Percentiles rank a stretch among this genome's conserved stretches.
phyloP scores from a whole-genome alignment of 2,797 vertebrate species.

The Microctenopoma steveboyesi region DNA sequence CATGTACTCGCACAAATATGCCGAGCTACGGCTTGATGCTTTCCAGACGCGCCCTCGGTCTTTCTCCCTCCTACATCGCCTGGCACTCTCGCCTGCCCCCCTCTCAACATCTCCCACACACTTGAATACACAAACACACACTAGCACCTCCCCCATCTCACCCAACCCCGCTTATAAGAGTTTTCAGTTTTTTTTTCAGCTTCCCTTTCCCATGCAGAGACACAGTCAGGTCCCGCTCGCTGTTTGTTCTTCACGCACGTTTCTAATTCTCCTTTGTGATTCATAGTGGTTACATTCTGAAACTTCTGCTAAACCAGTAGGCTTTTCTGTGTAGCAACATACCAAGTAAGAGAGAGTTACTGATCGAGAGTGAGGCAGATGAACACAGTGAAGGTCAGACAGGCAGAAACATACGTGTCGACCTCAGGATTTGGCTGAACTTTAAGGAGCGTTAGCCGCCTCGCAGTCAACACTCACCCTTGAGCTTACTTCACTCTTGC shows the following conservation, averaged over 20 bases:
- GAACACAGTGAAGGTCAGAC: slow-evolving; percentile 55
- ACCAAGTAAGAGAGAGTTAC: slow-evolving; percentile 3
- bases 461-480: slow-evolving; percentile 37
- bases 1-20: slow-evolving; percentile 41
- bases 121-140: slow-evolving; percentile 34
- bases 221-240: slow-evolving; percentile 18
- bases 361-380: slow-evolving; percentile 25
- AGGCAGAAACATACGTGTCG: slow-evolving; percentile 24
- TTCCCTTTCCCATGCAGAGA: slow-evolving; percentile 64
- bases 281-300: slow-evolving; percentile 1
- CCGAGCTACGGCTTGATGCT: slow-evolving; percentile 71
- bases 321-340: slow-evolving; percentile 3
- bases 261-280: background rate
- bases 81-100: slow-evolving; percentile 61
- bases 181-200: slow-evolving; percentile 47
- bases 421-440: slow-evolving; percentile 67
- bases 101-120: slow-evolving; percentile 52
- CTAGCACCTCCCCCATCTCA: slow-evolving; percentile 45
- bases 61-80: slow-evolving; percentile 65
- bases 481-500: slow-evolving; percentile 36
- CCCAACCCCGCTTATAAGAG: slow-evolving; percentile 66
- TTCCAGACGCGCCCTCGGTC: slow-evolving; percentile 73
- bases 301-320: slow-evolving; percentile 11
- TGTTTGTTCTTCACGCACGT: slow-evolving; percentile 13
- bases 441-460: slow-evolving; percentile 54